Evolutionary conservation across 1,140 invertebrate genomes (phyloP), one percentile per base, ranked within the genome.

Genomic region (Cotesia glomerata): DNA sequence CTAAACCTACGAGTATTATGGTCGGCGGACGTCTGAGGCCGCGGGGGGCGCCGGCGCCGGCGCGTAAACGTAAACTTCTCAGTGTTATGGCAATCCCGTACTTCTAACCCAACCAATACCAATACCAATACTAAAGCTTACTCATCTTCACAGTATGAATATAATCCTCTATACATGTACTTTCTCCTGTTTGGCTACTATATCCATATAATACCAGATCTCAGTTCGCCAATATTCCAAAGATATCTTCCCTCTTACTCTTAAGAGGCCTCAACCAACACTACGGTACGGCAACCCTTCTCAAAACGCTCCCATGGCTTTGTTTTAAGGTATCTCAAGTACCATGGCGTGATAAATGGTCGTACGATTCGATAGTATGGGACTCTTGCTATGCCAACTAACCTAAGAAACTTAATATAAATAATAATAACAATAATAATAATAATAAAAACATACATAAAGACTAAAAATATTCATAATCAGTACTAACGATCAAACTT

Each of bases 11-110:
- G 75, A 74, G 81, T 83, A 84, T 83, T 84, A 83, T 84, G 78
- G 79, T 82, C 79, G 82, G 84, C 81, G 86, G 82, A 81, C 80
- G 86, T 87, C 86, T 87, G 85, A 85, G 85, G 81, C 85, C 82
- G 85, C 86, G 84, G 86, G 86, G 85, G 85, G 86, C 85, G 80
- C 83, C 85, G 86, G 86, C 85, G 86, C 86, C 86, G 82, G 78
- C 82, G 81, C 83, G 82, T 87, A 87, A 87, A 87, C 83, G 82
- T 87, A 87, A 87, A 87, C 78, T 76, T 87, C 79, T 81, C 82
- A 82, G 84, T 78, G 82, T 86, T 87, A 86, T 85, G 81, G 68
- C 67, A 74, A 75, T 72, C 73, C 73, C 62, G 58, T 67, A 5
- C 36, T 49, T 69, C 65, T 49, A 26, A 26, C 35, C 56, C 51